Evolutionary conservation across 2,888 invertebrate genomes (phyloP).

Genomic region (Onthophagus sagittarius): DNA sequence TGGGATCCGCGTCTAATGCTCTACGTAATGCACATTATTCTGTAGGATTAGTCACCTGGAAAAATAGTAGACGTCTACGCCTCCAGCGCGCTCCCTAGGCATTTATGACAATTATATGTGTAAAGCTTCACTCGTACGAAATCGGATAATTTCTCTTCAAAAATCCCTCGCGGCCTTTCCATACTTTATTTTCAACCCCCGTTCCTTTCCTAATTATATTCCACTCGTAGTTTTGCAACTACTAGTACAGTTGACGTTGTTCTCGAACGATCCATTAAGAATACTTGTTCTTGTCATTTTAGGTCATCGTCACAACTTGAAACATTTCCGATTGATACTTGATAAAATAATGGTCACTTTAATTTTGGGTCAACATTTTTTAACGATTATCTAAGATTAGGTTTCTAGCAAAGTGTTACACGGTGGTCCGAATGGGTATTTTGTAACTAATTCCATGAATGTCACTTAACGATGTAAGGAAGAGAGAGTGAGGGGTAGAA

Average conservation of each 20-base stretch:
- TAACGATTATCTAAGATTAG: not conserved
- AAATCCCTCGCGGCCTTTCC: not conserved
- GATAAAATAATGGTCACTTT: too few species aligned
- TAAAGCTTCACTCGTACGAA: not conserved
- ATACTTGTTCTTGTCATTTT: too few species aligned
- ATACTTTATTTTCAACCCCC: not conserved
- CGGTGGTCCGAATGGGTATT: not conserved
- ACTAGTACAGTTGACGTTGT: not conserved
- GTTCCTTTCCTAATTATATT: not conserved
- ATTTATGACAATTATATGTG: not conserved
- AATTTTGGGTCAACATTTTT: not conserved
- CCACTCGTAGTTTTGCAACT: not conserved
- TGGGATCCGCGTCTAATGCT: conserved; percentile 37
- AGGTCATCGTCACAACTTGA: too few species aligned
- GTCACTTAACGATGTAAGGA: not conserved
- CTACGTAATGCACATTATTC: conserved; percentile 34
- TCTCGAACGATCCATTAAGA: not conserved
- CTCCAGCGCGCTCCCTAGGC: conserved; percentile 6
- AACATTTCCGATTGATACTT: too few species aligned
- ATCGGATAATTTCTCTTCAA: not conserved
- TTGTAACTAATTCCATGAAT: not conserved
- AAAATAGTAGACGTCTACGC: conserved; percentile 28
- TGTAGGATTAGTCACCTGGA: conserved; percentile 32
- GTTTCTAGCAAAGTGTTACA: not conserved
- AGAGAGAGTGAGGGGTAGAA: not conserved